A percentile compares a stretch with the other conserved stretches of the same genome.
Conservation (phyloP, 2,113 vertebrate genomes). For the Hylia prasina region DNA sequence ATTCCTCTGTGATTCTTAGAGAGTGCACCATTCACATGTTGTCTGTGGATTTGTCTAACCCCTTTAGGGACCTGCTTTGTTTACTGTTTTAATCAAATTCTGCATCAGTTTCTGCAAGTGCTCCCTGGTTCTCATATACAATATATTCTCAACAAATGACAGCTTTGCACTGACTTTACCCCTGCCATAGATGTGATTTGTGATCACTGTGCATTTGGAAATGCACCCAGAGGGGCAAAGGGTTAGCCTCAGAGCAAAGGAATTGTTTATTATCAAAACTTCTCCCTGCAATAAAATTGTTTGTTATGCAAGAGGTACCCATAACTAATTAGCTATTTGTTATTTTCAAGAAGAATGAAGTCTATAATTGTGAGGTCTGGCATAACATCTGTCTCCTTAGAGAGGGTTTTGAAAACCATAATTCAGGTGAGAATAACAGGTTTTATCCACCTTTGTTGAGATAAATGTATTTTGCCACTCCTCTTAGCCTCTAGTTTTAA, state of each 20-base stretch:
- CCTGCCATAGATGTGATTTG: background rate
- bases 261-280: background rate
- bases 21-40: background rate
- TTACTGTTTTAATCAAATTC: background rate
- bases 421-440: constrained; percentile 31
- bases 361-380: background rate
- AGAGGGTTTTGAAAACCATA: constrained; percentile 25
- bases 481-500: constrained; percentile 26
- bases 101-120: background rate
- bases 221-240: background rate
- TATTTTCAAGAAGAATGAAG: constrained; percentile 31
- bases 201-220: background rate
- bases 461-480: constrained; percentile 54
- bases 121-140: background rate
- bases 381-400: constrained; percentile 13
- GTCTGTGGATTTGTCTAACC: background rate
- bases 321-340: constrained; percentile 41
- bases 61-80: background rate
- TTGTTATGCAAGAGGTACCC: background rate
- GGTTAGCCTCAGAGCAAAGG: background rate
- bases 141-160: background rate
- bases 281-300: background rate
- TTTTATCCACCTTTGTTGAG: constrained; percentile 1
- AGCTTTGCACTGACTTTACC: background rate
- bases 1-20: background rate